Base-by-base conservation (phyloP, 92 coral and sea anemone genomes). In the Epizoanthus ramosus region DNA sequence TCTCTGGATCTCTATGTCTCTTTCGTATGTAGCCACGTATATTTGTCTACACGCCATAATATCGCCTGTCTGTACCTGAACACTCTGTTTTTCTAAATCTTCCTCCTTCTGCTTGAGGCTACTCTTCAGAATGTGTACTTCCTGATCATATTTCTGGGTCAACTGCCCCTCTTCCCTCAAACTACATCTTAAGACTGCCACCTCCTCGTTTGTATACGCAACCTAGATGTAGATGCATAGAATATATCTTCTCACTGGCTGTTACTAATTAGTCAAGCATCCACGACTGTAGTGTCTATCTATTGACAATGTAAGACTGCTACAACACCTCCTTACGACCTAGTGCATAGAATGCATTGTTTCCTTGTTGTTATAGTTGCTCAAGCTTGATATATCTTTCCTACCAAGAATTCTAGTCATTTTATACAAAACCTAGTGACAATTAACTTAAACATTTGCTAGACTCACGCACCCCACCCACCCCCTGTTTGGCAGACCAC, bases 1-100 rank as follows among this genome's bases (percentile, higher is more conserved):
- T 33, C 47, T 15, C 4, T 73, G 12, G 22, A 15, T 37, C 24
- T 23, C 31, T 73, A n/a, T 21, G 17, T 16, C 69, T 70, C 41
- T 28, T 19, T 67, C 53, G 63, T 87, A 87, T 87, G 86, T 87
- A 83, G 56, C 81, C 72, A 31, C 67, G n/a, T 87, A 57, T 66
- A 65, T 70, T 75, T 31, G 45, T 81, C 85, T 57, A 82, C 43
- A 43, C 53, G 8, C 9, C 53, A 8, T 47, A 10, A 10, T 8
- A 47, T 47, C 12, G 12, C 8, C 53, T 70, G 31, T 28, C 33
- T 67, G 72, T 87, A 87, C 90, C 90, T 87, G 87, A 67, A 87
- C 73, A 33, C 68, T 87, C 56, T 66, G 73, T 61, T 75, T 64
- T 31, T 81, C 85, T 57, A 87, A 53, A 56, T 82, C 90, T 31